Base-by-base conservation (phyloP, 2,888 invertebrate species). In the Stomorhina lunata region DNA sequence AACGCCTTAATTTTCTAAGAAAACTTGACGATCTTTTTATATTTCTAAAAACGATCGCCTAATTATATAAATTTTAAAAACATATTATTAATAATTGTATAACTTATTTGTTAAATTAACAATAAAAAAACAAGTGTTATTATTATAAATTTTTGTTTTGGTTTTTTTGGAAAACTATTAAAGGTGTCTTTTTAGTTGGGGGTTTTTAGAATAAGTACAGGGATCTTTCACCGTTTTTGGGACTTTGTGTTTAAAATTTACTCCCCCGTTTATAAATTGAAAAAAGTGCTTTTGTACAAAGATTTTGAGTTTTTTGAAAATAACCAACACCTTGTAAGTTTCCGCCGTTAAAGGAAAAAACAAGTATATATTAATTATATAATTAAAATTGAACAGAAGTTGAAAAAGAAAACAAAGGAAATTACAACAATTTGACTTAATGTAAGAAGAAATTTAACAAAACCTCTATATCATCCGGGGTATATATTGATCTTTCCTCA, bases 401-500 rank as follows among this genome's bases (percentile, higher is more conserved):
- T 57, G 40, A 55, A 53, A 22, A 63, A 9, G 10, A 17, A 15
- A 66, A 66, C 32, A 72, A 59, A 65, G 55, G 37, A 69, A 81
- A 69, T n/a, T 73, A 55, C 29, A 69, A 75, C 50, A 53, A 68
- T 77, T 71, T 59, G 48, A n/a, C n/a, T 71, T 40, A 66, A 79
- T 65, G 25, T n/a, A n/a, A n/a, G n/a, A n/a, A 34, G 6, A 43
- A 61, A 40, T 50, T 65, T 66, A 77, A 72, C 59, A 80, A 86
- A 89, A 88, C 89, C 89, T 89, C 89, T 85, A 90, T 90, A 84
- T 89, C 89, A 86, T 89, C 90, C 85, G 86, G 84, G 71, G 86
- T 72, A 85, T 89, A 89, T 78, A 87, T 89, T 83, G 86, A 85
- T 78, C 86, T 89, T 83, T 88, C 90, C 85, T 85, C 83, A 68